Conservation (phyloP, 2,113 vertebrate genomes). For the Micromys minutus region DNA sequence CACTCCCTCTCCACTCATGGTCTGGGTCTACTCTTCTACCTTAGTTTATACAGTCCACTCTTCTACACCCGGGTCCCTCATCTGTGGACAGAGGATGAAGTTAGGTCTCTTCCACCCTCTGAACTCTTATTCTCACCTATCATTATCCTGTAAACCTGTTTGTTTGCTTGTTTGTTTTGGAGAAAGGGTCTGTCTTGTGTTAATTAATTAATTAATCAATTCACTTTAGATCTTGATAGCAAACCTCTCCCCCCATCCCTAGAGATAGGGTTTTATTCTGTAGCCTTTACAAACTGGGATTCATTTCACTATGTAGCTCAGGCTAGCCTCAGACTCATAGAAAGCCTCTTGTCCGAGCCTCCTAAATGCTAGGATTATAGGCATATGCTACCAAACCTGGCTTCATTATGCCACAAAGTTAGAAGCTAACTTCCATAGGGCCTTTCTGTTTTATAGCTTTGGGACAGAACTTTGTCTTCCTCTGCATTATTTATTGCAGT, state of each 20-base stretch:
- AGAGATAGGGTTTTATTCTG: not conserved
- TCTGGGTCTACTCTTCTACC: not conserved
- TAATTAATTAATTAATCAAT: too few relatives aligned
- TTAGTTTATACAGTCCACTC: not conserved
- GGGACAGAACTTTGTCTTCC: not conserved
- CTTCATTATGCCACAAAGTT: not conserved
- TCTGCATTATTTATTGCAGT: conserved; percentile 2
- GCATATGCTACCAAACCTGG: not conserved
- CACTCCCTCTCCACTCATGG: not conserved
- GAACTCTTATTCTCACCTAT: not conserved
- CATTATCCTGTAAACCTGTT: not conserved
- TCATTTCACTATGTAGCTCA: not conserved
- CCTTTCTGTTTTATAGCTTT: not conserved
- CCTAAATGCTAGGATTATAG: not conserved
- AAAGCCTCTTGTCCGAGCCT: not conserved
- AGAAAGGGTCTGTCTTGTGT: not conserved
- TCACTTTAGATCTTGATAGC: too few relatives aligned
- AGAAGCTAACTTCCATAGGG: not conserved
- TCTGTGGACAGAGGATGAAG: not conserved
- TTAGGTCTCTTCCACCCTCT: not conserved
- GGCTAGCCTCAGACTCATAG: not conserved
- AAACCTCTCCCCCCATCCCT: too few relatives aligned
- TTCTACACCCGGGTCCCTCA: not conserved
- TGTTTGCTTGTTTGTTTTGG: not conserved
- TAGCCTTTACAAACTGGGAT: not conserved